A percentile compares a stretch with the other conserved stretches of the same genome.
Evolutionary conservation across 2,113 vertebrate species (phyloP).

Genomic region (Peromyscus polionotus): DNA sequence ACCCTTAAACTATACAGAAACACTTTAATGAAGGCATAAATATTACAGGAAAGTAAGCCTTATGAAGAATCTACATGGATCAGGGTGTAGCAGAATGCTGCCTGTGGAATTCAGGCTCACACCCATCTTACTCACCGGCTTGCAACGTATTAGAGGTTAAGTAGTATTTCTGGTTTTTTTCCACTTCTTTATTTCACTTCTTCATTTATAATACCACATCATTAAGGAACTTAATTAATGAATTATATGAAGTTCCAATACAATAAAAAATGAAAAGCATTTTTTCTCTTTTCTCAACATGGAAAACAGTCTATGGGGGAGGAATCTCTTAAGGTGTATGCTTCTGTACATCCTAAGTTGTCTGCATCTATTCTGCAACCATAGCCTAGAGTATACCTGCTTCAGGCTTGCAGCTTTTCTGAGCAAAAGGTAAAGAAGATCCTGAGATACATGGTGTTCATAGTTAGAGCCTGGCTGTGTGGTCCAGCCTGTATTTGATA

Average conservation of each 20-base stretch:
- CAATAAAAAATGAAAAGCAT: not conserved
- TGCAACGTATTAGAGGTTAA: not conserved
- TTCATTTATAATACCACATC: not conserved
- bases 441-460: not conserved
- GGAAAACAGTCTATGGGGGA: not conserved
- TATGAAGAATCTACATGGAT: not conserved
- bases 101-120: not conserved
- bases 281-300: not conserved
- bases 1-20: conserved; percentile 45
- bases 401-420: not conserved
- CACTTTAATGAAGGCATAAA: not conserved
- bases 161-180: conserved; percentile 1
- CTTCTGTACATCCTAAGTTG: not conserved
- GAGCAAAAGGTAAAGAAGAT: not conserved
- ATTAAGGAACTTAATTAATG: not conserved
- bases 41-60: not conserved
- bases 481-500: not conserved
- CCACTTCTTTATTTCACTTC: not conserved
- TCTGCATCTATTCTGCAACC: fast-evolving
- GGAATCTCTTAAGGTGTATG: not conserved
- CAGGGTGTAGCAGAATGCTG: not conserved
- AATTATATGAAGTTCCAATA: conserved; percentile 13
- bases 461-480: not conserved
- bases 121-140: not conserved
- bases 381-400: not conserved